Conservation (phyloP, 2,888 invertebrate genomes). For the Acrocera orbiculus region DNA sequence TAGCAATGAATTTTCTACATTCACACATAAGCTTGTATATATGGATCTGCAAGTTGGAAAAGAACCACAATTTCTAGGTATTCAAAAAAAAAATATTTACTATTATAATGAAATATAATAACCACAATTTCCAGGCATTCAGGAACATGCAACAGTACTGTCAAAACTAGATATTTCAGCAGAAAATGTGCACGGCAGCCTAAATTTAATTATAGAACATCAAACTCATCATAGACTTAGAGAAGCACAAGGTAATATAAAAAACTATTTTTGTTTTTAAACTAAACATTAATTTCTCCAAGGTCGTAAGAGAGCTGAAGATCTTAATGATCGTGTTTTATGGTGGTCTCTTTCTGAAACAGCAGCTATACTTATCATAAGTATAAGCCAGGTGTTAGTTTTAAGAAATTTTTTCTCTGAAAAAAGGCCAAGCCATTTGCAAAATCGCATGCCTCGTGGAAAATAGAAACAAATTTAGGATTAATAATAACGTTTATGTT, state of each 20-base stretch:
- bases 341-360: slow-evolving; percentile 89
- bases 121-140: slow-evolving; percentile 56
- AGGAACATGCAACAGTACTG: slow-evolving; percentile 79
- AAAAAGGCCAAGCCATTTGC: slow-evolving; percentile 40
- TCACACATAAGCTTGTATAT: slow-evolving; percentile 95
- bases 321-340: slow-evolving; percentile 84
- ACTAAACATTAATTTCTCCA: not conserved
- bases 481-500: too few species aligned
- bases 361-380: slow-evolving; percentile 61
- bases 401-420: slow-evolving; percentile 81
- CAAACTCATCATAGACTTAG: slow-evolving; percentile 93
- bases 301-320: slow-evolving; percentile 84
- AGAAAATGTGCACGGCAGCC: slow-evolving; percentile 73
- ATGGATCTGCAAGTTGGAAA: slow-evolving; percentile 96
- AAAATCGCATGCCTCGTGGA: too few species aligned
- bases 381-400: slow-evolving; percentile 80
- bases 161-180: slow-evolving; percentile 91
- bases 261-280: not conserved
- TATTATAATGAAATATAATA: slow-evolving; percentile 42
- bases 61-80: slow-evolving; percentile 59
- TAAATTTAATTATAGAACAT: slow-evolving; percentile 78
- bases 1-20: slow-evolving; percentile 98
- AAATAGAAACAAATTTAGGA: too few species aligned
- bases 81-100: slow-evolving; percentile 39
- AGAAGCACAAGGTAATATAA: slow-evolving; percentile 57